Percentiles rank a stretch among this genome's conserved stretches.
Conservation (phyloP, 1,140 invertebrate genomes). For the Oreohelix idahoensis region DNA sequence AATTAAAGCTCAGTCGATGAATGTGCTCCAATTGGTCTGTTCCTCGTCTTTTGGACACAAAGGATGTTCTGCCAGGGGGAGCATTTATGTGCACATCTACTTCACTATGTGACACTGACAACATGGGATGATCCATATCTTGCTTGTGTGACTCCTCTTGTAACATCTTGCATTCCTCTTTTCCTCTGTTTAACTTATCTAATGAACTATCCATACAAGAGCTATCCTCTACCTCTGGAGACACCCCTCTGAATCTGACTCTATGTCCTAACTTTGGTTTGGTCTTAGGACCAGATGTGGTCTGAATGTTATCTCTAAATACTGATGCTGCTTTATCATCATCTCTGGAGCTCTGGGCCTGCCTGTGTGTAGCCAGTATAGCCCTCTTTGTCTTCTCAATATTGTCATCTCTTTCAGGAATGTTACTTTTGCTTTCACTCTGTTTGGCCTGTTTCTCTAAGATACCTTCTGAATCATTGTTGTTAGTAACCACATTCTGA, state of each 20-base stretch:
- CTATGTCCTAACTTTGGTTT: conserved; percentile 39
- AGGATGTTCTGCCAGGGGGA: background rate
- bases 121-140: background rate
- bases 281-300: background rate
- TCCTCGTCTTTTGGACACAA: background rate
- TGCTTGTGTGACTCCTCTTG: background rate
- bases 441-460: background rate
- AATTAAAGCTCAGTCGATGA: background rate
- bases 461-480: background rate
- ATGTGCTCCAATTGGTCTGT: background rate
- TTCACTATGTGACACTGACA: background rate
- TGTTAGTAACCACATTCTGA: background rate
- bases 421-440: background rate
- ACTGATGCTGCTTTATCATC: background rate
- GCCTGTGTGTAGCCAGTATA: background rate
- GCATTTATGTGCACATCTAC: background rate
- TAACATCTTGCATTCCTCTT: background rate
- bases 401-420: background rate
- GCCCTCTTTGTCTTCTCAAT: background rate
- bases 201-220: conserved; percentile 27
- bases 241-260: conserved; percentile 44
- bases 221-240: conserved; percentile 32
- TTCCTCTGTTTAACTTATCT: background rate
- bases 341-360: background rate
- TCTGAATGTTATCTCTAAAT: background rate